Conservation (phyloP, 37 sponge, comb jelly and placozoan genomes). For the Ianthella basta region DNA sequence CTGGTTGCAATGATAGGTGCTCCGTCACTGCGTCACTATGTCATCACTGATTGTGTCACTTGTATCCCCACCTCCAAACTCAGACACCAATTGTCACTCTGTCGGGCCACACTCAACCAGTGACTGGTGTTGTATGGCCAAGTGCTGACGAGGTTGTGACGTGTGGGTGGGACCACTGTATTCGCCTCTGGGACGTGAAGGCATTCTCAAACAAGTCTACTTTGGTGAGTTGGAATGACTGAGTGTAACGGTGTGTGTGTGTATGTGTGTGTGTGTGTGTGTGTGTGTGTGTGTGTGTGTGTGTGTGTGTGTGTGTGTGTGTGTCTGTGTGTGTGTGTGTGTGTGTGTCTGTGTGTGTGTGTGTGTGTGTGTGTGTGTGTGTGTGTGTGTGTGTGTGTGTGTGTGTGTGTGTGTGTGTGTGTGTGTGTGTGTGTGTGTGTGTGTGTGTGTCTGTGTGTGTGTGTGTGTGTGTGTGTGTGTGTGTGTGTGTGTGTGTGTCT, state of each 20-base stretch:
- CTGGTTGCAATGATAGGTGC: background rate
- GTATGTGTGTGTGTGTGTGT: background rate
- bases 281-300: background rate
- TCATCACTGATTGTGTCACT: background rate
- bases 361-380: no score
- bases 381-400: background rate
- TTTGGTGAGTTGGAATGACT: conserved; percentile 41
- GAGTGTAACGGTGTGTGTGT: background rate
- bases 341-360: background rate
- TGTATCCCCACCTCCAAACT: no score
- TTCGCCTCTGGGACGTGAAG: conserved; percentile 79
- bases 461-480: background rate
- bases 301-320: no score
- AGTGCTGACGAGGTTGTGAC: conserved; percentile 44
- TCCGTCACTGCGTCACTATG: background rate
- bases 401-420: no score
- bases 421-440: background rate
- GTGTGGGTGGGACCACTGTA: conserved; percentile 86
- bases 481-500: no score
- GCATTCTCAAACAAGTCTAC: conserved; percentile 64
- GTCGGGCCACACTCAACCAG: conserved; percentile 76
- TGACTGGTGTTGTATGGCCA: conserved; percentile 69
- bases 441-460: no score
- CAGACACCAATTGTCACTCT: conserved; percentile 77
- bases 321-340: background rate